Conservation (phyloP, 2,113 vertebrate genomes). For the Alectura lathami region DNA sequence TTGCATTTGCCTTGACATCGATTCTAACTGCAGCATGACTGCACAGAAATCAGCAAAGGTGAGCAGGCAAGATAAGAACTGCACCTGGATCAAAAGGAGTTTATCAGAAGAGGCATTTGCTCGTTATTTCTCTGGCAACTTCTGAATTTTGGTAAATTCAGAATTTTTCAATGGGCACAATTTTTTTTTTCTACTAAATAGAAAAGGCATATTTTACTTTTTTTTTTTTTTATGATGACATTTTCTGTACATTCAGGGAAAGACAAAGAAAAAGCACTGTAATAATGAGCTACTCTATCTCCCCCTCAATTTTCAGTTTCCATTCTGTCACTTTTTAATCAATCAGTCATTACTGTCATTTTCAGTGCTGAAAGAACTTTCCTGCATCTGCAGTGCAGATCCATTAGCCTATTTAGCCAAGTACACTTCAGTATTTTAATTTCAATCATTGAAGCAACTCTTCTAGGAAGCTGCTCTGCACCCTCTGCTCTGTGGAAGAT, state of each 20-base stretch:
- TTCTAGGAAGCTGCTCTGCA: background rate
- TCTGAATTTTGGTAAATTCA: background rate
- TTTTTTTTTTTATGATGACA: background rate
- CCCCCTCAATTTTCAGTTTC: background rate
- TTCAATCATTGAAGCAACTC: background rate
- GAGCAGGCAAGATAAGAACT: background rate
- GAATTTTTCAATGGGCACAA: background rate
- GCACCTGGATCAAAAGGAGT: background rate
- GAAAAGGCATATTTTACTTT: background rate
- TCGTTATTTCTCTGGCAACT: background rate
- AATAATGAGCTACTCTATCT: background rate
- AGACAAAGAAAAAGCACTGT: background rate
- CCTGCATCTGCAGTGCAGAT: slow-evolving; percentile 21
- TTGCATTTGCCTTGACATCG: background rate
- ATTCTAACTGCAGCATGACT: background rate
- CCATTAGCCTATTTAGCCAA: background rate
- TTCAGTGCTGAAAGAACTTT: background rate
- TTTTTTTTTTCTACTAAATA: background rate
- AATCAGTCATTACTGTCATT: background rate
- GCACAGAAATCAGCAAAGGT: background rate
- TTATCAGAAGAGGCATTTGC: background rate
- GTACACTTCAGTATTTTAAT: background rate
- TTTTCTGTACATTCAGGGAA: background rate
- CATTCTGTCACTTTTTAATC: background rate
- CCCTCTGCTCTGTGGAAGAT: background rate